Conservation (phyloP, 2,797 vertebrate species). For the Crenuchus spilurus region DNA sequence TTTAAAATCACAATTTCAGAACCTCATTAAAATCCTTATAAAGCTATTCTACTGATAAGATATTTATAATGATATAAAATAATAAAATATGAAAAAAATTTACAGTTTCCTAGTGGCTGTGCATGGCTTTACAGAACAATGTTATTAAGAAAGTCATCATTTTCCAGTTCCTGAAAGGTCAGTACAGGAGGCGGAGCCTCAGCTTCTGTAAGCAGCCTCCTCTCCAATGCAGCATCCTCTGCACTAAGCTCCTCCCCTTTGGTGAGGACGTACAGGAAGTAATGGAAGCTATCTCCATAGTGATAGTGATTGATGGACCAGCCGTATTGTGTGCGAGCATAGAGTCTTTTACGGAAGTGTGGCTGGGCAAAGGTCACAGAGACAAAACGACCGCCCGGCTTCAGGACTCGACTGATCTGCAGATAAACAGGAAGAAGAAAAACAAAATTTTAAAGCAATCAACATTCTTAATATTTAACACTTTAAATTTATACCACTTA, state of each 20-base stretch:
- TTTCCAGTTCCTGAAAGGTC: conserved; percentile 53
- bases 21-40: too few relatives aligned
- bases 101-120: too few relatives aligned
- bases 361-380: conserved; percentile 90
- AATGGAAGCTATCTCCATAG: conserved; percentile 86
- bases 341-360: conserved; percentile 86
- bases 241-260: conserved; percentile 84
- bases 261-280: conserved; percentile 87
- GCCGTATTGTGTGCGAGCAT: conserved; percentile 80
- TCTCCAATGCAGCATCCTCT: conserved; percentile 77
- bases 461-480: too few relatives aligned
- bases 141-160: conserved; percentile 82
- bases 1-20: too few relatives aligned
- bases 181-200: conserved; percentile 29
- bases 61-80: too few relatives aligned
- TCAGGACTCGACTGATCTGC: conserved; percentile 88
- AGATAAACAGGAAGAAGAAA: neutral
- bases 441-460: too few relatives aligned
- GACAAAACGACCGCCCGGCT: conserved; percentile 84
- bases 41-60: too few relatives aligned
- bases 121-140: conserved; percentile 76
- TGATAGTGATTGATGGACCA: conserved; percentile 85
- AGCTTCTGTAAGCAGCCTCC: conserved; percentile 61
- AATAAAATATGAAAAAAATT: too few relatives aligned
- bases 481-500: too few relatives aligned